Base-by-base conservation (phyloP, 1,140 invertebrate genomes). In the Laupala kohalensis region DNA sequence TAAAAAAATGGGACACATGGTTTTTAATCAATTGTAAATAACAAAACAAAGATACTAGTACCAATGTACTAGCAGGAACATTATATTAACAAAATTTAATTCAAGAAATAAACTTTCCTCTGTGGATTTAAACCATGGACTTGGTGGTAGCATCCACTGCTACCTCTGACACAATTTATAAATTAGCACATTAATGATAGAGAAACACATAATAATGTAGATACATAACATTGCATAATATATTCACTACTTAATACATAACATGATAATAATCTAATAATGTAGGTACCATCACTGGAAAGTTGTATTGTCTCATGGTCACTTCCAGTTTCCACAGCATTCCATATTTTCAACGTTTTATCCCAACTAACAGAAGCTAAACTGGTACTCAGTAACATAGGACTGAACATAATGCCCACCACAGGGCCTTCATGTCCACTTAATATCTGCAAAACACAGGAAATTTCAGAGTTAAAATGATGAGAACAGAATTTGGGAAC, bases 361-460 rank as follows among this genome's bases (percentile, higher is more conserved):
- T 99, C 97, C 96, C 96, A 98, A 23, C 94, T 96, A 3, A 89
- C 91, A 3, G 95, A 97, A 0, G 88, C 92, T 28, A 99, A 79
- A 28, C 88, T 85, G 0, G 90, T 88, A 72, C 89, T 92, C 0
- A 88, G 82, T 12, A 87, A 78, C 70, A 79, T 85, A 0, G 93
- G 90, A 78, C 86, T 92, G 79, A 99, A 98, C 12, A 88, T 84
- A 19, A 99, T 76, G 74, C 89, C 86, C 25, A 88, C 86, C 2
- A 99, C 90, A 4, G 96, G 96, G 23, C 92, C 96, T 83, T 94
- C 90, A 79, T 99, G 97, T 13, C 96, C 96, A 71, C 88, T 87
- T 72, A 98, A 81, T 30, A 96, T 85, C 89, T 92, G 78, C 25
- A 78, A 73, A 72, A 71, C 4, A 76, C 25, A 15, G 25, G 25